Evolutionary conservation across 2,797 vertebrate species (phyloP), one percentile per base, ranked within the genome.

Genomic region (Artibeus lituratus): DNA sequence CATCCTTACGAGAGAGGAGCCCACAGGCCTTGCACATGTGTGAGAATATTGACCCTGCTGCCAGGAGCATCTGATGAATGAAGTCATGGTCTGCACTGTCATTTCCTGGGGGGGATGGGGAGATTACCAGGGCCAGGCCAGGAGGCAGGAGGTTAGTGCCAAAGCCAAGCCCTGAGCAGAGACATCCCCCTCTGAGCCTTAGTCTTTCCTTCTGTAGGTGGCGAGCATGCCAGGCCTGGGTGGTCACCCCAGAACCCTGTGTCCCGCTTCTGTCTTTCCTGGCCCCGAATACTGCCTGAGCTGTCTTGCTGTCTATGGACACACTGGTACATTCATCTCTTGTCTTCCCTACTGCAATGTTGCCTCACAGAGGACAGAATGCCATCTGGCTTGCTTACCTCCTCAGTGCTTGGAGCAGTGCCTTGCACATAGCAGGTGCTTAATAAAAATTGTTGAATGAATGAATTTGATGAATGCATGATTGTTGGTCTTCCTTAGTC

Each of bases 261-360:
- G 32, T 24, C 44, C 18, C 39, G 26, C 10, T 22, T 57, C 22
- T 69, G 42, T 32, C 47, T 55, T 65, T 14, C 70, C 4, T 0
- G 0, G 39, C 57, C 32, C 73, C 0, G 0, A 10, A 18, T 7
- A 5, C 29, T 65, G n/a, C n/a, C 57, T 11, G 53, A 29, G 55
- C 16, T 0, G 0, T 51, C 24, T 44, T 2, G 0, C n/a, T 67
- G 42, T 32, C 47, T 19, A 29, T 2, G 21, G 57, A 69, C 1
- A 12, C 4, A 2, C 11, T 21, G 44, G 59, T 8, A 15, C 9
- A 5, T 29, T 35, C 5, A 22, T 21, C 21, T 2, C 14, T 10
- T 12, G 49, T 29, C 53, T 53, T 67, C n/a, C 51, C 21, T 47
- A 6, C 14, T 74, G 59, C 35, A 44, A 29, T 37, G 9, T 18